Conservation (phyloP, 1,140 invertebrate genomes). For the Vanessa tameamea region DNA sequence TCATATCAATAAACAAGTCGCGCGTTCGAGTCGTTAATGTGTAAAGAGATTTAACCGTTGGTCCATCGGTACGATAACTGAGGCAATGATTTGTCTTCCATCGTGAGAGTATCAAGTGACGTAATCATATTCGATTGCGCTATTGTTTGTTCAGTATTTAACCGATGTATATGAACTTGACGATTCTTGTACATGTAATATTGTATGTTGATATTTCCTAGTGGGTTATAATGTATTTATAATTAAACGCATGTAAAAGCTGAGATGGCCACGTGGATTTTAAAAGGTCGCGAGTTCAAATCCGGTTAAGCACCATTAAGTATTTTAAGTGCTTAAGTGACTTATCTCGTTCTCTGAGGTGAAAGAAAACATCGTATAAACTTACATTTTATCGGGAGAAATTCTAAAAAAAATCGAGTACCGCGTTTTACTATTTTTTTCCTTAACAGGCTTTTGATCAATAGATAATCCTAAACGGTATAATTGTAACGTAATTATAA, state of each 20-base stretch:
- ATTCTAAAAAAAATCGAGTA: too few relatives aligned
- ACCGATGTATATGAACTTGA: not conserved
- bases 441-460: too few relatives aligned
- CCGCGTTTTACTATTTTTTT: too few relatives aligned
- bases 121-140: not conserved
- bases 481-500: too few relatives aligned
- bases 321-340: too few relatives aligned
- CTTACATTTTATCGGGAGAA: too few relatives aligned
- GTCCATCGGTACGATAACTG: not conserved
- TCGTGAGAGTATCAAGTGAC: not conserved
- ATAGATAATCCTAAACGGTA: too few relatives aligned
- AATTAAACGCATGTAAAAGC: not conserved
- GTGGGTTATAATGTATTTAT: not conserved
- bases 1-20: not conserved
- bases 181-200: not conserved
- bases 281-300: too few relatives aligned
- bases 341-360: too few relatives aligned
- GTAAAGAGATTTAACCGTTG: not conserved
- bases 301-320: too few relatives aligned
- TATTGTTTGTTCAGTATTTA: slow-evolving; percentile 1
- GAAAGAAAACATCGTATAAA: too few relatives aligned
- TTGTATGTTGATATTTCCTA: not conserved
- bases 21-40: not conserved
- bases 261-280: too few relatives aligned
- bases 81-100: not conserved